Conservation (phyloP, 2,888 invertebrate species). For the Latrodectus elegans region DNA sequence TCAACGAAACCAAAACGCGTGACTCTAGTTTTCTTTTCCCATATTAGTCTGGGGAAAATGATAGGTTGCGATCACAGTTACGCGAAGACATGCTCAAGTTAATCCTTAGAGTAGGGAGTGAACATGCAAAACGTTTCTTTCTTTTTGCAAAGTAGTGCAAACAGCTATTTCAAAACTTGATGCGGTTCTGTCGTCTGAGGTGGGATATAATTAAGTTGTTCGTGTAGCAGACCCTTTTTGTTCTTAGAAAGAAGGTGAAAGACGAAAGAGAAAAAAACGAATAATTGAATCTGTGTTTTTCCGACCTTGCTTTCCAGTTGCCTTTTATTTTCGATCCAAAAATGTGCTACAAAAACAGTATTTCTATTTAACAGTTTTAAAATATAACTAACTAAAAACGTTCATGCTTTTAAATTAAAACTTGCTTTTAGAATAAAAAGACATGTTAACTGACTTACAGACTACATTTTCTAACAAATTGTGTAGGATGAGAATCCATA, state of each 20-base stretch:
- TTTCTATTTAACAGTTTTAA: too few relatives aligned
- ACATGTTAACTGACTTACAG: too few relatives aligned
- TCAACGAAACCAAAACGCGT: conserved; percentile 21
- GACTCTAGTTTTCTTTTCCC: conserved; percentile 23
- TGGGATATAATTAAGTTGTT: conserved; percentile 16
- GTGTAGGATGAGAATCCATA: too few relatives aligned
- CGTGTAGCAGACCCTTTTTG: background rate
- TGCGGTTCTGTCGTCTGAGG: conserved; percentile 7
- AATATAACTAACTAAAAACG: too few relatives aligned
- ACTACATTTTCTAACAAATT: too few relatives aligned
- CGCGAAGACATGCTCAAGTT: conserved; percentile 21
- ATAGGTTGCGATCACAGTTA: conserved; percentile 26
- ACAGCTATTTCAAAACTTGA: conserved; percentile 17
- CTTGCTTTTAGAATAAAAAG: too few relatives aligned
- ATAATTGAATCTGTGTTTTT: too few relatives aligned
- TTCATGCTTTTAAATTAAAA: too few relatives aligned
- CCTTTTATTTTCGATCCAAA: too few relatives aligned
- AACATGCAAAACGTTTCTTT: conserved; percentile 23
- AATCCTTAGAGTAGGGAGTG: conserved; percentile 18
- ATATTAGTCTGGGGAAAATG: background rate
- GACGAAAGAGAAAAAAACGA: too few relatives aligned
- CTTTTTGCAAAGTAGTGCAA: conserved; percentile 39
- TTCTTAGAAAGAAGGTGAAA: background rate
- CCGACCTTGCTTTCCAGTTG: too few relatives aligned
- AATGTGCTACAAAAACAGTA: too few relatives aligned